These are phyloP conservation scores for Acrocephalus kingi DNA, from an alignment of 2,113 vertebrate species.

Conservation along the genomic window DNA sequence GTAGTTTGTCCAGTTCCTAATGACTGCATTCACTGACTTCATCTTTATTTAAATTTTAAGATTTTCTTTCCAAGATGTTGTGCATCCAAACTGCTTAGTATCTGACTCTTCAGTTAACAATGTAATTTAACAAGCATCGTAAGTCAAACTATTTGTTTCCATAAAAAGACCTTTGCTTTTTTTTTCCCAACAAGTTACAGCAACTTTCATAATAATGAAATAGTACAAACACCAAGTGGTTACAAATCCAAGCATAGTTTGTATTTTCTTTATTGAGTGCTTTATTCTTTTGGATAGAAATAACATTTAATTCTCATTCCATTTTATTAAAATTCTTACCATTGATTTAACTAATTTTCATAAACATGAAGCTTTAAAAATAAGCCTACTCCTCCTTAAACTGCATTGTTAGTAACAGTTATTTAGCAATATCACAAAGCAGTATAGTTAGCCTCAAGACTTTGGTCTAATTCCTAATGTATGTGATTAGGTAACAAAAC, in stretches of 20 bases:
- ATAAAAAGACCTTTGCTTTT: neutral
- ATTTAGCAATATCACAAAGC: neutral
- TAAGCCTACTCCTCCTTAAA: neutral
- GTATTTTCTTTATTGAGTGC: constrained; percentile 39
- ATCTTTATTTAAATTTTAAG: neutral
- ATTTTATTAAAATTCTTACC: constrained; percentile 45
- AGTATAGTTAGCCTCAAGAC: neutral
- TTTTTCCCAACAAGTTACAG: neutral
- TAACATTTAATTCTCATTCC: constrained; percentile 17
- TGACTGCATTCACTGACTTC: neutral
- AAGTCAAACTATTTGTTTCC: neutral
- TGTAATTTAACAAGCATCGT: neutral
- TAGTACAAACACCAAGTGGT: constrained; percentile 30
- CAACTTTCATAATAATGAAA: neutral
- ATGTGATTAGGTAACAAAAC: neutral
- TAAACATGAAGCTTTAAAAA: neutral
- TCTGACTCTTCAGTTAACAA: neutral
- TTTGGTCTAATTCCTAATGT: neutral
- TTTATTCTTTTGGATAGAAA: constrained; percentile 56
- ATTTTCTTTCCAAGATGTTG: neutral
- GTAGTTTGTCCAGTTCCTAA: neutral
- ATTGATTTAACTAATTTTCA: neutral
- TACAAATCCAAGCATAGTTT: constrained; percentile 44
- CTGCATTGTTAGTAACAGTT: neutral
- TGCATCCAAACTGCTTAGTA: neutral